Percentiles rank a stretch among this genome's conserved stretches.
These are phyloP conservation scores for Eufriesea mexicana DNA, from an alignment of 1,140 invertebrate genomes.

Conservation along the genomic window DNA sequence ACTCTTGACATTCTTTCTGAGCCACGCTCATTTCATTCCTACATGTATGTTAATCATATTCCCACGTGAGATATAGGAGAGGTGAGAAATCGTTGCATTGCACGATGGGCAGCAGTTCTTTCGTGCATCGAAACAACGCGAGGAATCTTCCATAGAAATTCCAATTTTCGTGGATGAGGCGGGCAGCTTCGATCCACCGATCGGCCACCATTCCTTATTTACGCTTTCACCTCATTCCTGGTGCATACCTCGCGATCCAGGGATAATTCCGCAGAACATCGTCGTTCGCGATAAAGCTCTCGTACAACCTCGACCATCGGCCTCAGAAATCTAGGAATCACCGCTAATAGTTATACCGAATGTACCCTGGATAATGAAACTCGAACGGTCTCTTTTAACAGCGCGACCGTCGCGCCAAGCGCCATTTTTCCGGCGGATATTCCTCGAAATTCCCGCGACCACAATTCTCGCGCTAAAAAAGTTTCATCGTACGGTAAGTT, in stretches of 20 bases:
- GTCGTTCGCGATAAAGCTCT: neutral
- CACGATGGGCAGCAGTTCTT: neutral
- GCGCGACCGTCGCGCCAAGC: too few species aligned
- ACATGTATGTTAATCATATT: too few species aligned
- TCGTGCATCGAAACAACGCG: neutral
- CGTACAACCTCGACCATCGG: neutral
- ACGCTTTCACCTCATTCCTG: slow-evolving; percentile 23
- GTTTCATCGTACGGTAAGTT: too few species aligned
- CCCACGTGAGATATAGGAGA: too few species aligned
- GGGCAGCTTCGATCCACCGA: neutral
- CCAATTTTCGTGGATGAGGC: neutral
- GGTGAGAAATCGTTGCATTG: neutral
- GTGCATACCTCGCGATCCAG: slow-evolving; percentile 9
- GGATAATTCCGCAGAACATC: neutral
- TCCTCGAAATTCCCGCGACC: too few species aligned
- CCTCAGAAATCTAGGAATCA: neutral
- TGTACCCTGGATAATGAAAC: neutral
- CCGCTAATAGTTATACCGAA: neutral
- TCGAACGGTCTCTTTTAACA: too few species aligned
- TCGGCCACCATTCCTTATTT: slow-evolving; percentile 15
- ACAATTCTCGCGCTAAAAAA: too few species aligned
- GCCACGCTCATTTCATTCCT: too few species aligned
- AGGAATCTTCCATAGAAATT: slow-evolving; percentile 16
- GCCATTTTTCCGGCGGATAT: too few species aligned
- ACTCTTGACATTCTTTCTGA: too few species aligned